phyloP scores from a whole-genome alignment of 2,113 vertebrate genomes.

The Castor canadensis region DNA sequence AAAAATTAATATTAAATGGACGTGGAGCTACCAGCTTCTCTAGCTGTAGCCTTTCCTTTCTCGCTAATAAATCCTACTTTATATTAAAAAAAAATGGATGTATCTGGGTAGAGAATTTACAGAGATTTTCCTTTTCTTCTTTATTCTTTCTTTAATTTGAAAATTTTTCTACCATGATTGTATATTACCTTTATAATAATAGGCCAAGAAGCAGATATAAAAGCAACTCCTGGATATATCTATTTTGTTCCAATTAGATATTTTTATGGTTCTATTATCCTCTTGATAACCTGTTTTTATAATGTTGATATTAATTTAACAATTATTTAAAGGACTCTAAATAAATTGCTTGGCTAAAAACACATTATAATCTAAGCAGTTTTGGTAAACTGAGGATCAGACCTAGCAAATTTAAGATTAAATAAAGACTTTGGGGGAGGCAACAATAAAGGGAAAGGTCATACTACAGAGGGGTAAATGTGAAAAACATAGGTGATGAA shows the following conservation, averaged over 20 bases:
- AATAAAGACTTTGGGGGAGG: background rate
- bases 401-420: background rate
- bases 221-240: background rate
- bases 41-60: too few species aligned
- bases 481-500: background rate
- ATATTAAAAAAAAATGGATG: too few species aligned
- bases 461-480: background rate
- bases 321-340: too few species aligned
- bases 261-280: background rate
- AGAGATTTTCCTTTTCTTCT: background rate
- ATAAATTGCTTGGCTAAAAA: background rate
- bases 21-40: too few species aligned
- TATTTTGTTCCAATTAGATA: background rate
- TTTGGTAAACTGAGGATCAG: background rate
- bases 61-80: too few species aligned
- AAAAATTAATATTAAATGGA: background rate
- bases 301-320: background rate
- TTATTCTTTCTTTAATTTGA: background rate
- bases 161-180: background rate
- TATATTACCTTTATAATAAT: background rate
- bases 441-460: background rate
- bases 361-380: background rate
- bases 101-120: background rate
- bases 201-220: background rate
- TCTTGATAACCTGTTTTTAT: background rate